phyloP scores from a whole-genome alignment of 2,797 vertebrate species.

The Rhinogobio ventralis region DNA sequence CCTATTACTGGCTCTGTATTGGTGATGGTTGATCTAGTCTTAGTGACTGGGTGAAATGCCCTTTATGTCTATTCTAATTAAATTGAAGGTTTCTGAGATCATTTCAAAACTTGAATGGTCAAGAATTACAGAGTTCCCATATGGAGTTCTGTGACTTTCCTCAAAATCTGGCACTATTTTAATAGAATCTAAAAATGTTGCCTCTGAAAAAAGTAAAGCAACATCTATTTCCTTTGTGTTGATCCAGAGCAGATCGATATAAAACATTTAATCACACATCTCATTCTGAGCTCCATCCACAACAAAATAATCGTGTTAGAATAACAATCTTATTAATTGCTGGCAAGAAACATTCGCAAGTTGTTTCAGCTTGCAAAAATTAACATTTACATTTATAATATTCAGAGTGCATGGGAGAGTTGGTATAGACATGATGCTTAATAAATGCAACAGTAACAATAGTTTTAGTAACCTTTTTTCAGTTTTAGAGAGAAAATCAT shows the following conservation, averaged over 20 bases:
- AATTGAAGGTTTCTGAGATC: neutral
- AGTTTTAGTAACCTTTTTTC: neutral
- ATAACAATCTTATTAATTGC: neutral
- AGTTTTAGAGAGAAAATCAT: neutral
- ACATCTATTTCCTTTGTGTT: slow-evolving; percentile 49
- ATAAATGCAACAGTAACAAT: neutral
- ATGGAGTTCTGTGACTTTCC: slow-evolving; percentile 10
- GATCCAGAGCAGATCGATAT: slow-evolving; percentile 41
- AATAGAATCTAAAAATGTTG: slow-evolving; percentile 37
- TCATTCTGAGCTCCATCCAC: slow-evolving; percentile 51
- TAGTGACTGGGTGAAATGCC: neutral
- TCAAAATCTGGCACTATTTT: slow-evolving; percentile 24
- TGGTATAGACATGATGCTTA: neutral
- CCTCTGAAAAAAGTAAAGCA: slow-evolving; percentile 37
- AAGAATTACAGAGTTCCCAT: slow-evolving; percentile 19
- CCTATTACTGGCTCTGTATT: slow-evolving; percentile 6
- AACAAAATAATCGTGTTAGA: slow-evolving; percentile 1
- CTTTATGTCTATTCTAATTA: slow-evolving; percentile 11
- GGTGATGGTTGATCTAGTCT: slow-evolving; percentile 10
- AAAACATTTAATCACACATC: slow-evolving; percentile 59
- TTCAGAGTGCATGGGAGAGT: neutral
- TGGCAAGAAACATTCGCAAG: neutral
- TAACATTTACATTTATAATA: neutral
- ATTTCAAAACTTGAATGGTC: slow-evolving; percentile 25
- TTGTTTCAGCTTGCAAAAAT: neutral